Evolutionary conservation across 1,140 invertebrate species (phyloP).

Genomic region (Zaprionus lachaisei): DNA sequence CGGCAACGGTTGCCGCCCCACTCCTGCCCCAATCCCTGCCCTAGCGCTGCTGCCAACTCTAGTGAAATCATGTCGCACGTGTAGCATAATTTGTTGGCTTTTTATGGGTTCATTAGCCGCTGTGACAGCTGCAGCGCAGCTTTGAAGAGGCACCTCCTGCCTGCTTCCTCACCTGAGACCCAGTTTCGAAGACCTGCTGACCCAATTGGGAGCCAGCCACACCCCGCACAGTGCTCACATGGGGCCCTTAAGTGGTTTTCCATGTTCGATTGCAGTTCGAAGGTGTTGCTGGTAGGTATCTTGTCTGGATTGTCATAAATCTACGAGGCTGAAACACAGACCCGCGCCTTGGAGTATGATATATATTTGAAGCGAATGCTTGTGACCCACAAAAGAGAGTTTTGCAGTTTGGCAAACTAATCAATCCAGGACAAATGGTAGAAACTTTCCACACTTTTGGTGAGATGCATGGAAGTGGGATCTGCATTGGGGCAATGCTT

Average conservation of each 20-base stretch:
- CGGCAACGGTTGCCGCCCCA: background rate
- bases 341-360: slow-evolving; percentile 35
- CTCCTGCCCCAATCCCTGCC: background rate
- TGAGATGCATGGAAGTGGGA: background rate
- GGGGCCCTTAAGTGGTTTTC: slow-evolving; percentile 66
- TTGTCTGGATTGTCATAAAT: slow-evolving; percentile 59
- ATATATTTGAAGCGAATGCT: slow-evolving; percentile 32
- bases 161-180: background rate
- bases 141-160: slow-evolving; percentile 16
- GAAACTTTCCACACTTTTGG: background rate
- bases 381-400: slow-evolving; percentile 33
- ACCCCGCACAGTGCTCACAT: slow-evolving; percentile 23
- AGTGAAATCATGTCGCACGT: slow-evolving; percentile 67
- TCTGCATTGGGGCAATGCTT: background rate
- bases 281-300: slow-evolving; percentile 14
- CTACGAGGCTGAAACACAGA: slow-evolving; percentile 46
- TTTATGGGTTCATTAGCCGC: slow-evolving; percentile 79
- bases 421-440: background rate
- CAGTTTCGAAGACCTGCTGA: slow-evolving; percentile 39
- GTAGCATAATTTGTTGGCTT: slow-evolving; percentile 63
- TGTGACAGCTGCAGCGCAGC: slow-evolving; percentile 49
- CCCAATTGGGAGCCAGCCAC: slow-evolving; percentile 46
- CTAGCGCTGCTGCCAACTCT: background rate
- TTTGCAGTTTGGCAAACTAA: slow-evolving; percentile 14
- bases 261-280: slow-evolving; percentile 76